A percentile compares a stretch with the other conserved stretches of the same genome.
These are phyloP conservation scores for Gopherus evgoodei DNA, from an alignment of 2,113 vertebrate species.

Conservation along the genomic window DNA sequence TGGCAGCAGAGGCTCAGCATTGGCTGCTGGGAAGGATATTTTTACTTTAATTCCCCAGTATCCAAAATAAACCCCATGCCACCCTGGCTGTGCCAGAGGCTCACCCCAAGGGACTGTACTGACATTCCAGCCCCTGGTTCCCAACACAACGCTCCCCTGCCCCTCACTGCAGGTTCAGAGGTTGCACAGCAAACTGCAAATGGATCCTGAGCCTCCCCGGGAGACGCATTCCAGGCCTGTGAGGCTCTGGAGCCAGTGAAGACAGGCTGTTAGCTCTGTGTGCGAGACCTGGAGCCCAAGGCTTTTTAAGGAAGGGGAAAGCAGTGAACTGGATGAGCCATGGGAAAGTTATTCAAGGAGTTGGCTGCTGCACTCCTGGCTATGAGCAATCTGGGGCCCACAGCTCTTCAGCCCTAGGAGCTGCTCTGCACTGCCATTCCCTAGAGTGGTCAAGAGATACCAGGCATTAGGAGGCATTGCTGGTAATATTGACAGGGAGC, in stretches of 20 bases:
- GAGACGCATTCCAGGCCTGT: not conserved
- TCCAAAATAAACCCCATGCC: not conserved
- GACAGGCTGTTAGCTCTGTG: not conserved
- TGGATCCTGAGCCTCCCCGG: fast-evolving
- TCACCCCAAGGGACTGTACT: not conserved
- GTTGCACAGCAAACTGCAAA: not conserved
- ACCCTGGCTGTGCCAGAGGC: not conserved
- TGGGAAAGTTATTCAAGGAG: not conserved
- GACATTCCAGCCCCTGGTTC: not conserved
- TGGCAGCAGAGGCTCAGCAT: not conserved
- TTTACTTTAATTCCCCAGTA: not conserved
- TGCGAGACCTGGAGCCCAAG: not conserved
- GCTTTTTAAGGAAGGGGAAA: constrained; percentile 63
- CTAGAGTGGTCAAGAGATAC: not conserved
- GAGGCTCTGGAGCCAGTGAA: fast-evolving
- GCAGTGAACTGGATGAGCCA: fast-evolving
- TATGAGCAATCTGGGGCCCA: not conserved
- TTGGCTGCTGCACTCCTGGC: fast-evolving
- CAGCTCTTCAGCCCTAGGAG: not conserved
- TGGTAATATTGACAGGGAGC: too few species aligned
- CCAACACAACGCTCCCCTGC: not conserved
- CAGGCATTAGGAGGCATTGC: not conserved
- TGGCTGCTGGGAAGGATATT: not conserved
- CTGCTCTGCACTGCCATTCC: not conserved
- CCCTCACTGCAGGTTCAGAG: fast-evolving